These are phyloP conservation scores for Scolanthus callimorphus DNA, from an alignment of 92 coral and sea anemone species.

Conservation along the genomic window DNA sequence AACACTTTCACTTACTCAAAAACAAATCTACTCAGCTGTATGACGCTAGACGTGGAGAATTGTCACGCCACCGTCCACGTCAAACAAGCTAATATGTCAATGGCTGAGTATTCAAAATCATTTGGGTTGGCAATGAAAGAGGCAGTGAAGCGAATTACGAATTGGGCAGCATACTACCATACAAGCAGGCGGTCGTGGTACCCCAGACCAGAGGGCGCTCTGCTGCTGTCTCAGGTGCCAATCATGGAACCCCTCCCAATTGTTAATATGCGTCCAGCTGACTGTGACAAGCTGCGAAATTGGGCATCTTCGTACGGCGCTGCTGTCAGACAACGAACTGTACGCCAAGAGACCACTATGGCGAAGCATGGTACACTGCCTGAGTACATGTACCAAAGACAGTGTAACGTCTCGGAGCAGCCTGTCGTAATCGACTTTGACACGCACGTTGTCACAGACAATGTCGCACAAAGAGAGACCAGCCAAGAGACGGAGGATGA, in stretches of 20 bases:
- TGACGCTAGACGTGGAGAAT: conserved; percentile 44
- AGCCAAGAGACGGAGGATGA: too few species aligned
- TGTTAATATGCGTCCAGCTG: conserved; percentile 13
- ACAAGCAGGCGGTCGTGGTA: conserved; percentile 42
- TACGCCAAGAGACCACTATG: conserved; percentile 51
- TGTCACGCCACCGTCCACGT: conserved; percentile 29
- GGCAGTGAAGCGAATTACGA: conserved; percentile 18
- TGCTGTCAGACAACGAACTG: conserved; percentile 36
- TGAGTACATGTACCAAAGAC: conserved; percentile 22
- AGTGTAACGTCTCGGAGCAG: conserved; percentile 1
- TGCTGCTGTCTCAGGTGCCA: conserved; percentile 26
- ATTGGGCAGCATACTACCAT: conserved; percentile 21
- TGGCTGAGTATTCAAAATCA: conserved; percentile 28
- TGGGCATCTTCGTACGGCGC: conserved; percentile 51
- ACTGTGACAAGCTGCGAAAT: conserved; percentile 23
- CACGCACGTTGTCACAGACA: conserved; percentile 20
- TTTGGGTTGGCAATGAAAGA: conserved; percentile 29
- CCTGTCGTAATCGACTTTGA: neutral
- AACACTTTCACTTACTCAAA: conserved; percentile 3
- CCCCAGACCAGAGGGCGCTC: conserved; percentile 17
- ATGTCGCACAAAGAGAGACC: conserved; percentile 13
- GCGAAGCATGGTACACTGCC: conserved; percentile 32
- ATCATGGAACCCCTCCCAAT: conserved; percentile 1
- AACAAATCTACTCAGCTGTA: conserved; percentile 34
- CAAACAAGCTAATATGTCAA: conserved; percentile 30